Evolutionary conservation across 1,140 invertebrate species (phyloP).

Genomic region (Thaumetopoea pityocampa): DNA sequence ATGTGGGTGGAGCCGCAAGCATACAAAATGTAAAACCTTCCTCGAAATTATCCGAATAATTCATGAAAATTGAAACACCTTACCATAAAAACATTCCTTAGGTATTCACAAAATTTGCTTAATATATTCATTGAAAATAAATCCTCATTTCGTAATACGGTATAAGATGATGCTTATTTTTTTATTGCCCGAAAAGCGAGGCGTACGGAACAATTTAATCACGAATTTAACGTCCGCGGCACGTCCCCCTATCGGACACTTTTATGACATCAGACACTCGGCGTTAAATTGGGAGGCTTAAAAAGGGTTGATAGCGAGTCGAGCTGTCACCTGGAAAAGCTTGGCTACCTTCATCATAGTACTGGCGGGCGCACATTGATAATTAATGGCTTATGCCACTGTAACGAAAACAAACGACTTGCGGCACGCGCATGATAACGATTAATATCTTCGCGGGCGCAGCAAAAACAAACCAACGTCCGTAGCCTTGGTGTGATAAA

Average conservation of each 20-base stretch:
- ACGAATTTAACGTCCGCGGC: constrained; percentile 53
- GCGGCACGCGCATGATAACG: constrained; percentile 66
- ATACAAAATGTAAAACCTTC: no score
- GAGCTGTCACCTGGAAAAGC: constrained; percentile 70
- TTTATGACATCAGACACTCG: constrained; percentile 71
- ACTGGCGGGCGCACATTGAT: constrained; percentile 70
- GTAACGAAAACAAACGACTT: constrained; percentile 73
- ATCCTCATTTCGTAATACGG: constrained; percentile 18
- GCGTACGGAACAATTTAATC: constrained; percentile 61
- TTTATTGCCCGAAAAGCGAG: constrained; percentile 40
- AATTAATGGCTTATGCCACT: constrained; percentile 72
- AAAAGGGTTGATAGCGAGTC: constrained; percentile 71
- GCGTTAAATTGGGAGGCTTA: constrained; percentile 70
- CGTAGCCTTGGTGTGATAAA: constrained; percentile 64
- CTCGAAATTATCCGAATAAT: neutral
- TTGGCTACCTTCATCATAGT: constrained; percentile 68
- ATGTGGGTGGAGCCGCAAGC: no score
- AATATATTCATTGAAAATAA: constrained; percentile 22
- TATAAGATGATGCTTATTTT: constrained; percentile 40
- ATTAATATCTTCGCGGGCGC: constrained; percentile 68
- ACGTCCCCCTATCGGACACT: constrained; percentile 67
- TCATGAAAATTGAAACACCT: neutral
- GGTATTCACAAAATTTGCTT: constrained; percentile 16
- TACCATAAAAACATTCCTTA: no score
- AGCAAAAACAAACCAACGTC: constrained; percentile 70